phyloP scores from a whole-genome alignment of 1,140 invertebrate genomes.

The Archivesica marissinica region DNA sequence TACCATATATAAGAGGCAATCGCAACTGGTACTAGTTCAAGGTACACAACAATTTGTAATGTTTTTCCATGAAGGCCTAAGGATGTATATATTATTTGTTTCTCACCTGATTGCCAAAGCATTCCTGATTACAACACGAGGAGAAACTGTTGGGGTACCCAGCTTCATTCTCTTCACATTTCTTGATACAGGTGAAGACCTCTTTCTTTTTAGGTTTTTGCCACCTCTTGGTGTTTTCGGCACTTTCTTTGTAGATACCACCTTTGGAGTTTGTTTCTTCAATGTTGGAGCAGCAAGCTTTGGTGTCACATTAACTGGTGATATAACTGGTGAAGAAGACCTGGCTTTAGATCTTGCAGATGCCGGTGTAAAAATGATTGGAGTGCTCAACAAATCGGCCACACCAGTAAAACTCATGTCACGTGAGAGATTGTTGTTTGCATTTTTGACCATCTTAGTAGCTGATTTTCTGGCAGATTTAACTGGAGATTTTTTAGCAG shows the following conservation, averaged over 20 bases:
- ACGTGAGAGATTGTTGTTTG: background rate
- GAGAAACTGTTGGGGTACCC: constrained; percentile 20
- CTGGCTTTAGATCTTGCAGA: constrained; percentile 50
- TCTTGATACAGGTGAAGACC: constrained; percentile 7
- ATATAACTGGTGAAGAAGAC: constrained; percentile 25
- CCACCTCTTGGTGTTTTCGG: constrained; percentile 44
- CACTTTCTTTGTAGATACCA: constrained; percentile 21
- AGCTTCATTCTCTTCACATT: constrained; percentile 47
- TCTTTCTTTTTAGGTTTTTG: constrained; percentile 62
- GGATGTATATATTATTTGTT: background rate
- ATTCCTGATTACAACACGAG: constrained; percentile 46
- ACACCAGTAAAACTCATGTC: constrained; percentile 66
- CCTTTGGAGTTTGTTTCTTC: background rate
- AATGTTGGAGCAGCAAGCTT: background rate
- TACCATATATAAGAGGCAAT: too few species aligned
- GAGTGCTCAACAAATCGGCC: constrained; percentile 63
- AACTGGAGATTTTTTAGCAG: background rate
- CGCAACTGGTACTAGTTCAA: too few species aligned
- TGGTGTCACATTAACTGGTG: constrained; percentile 1
- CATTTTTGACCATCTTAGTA: constrained; percentile 38
- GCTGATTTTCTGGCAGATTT: background rate
- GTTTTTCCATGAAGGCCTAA: background rate
- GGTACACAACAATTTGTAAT: too few species aligned
- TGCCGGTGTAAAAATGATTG: constrained; percentile 59
- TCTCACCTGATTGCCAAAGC: constrained; percentile 69